Base-by-base conservation (phyloP, 2,113 vertebrate genomes). In the Tenebrosternarchus preto region DNA sequence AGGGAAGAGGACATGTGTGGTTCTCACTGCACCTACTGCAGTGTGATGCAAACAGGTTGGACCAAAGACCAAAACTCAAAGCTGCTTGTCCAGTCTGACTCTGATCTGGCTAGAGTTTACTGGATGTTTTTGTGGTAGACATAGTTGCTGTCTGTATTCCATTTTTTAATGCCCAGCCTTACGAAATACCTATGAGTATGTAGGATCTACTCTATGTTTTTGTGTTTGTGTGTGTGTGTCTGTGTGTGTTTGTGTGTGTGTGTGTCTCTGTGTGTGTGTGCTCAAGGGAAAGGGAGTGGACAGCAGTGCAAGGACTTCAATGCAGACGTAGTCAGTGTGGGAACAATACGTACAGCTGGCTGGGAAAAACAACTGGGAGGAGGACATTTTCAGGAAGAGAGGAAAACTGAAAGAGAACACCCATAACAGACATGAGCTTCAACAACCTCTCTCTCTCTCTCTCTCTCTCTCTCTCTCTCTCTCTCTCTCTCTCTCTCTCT, bases 401-500 rank as follows among this genome's bases (percentile, higher is more conserved):
- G 89, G 89, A 89, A 93, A 91, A 90, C 83, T 74, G 87, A 86
- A 84, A 57, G 87, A 91, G 87, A 91, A 91, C 91, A 90, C 89
- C 87, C 89, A 90, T 82, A 83, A 87, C 90, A 87, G 57, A 85
- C 71, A 77, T 31, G 59, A 78, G 79, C 84, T 85, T 83, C 76
- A 33, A 74, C 85, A 19, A 39, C 20, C 61, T 50, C 81, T 84
- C 84, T 76, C 68, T 69, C 27, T 53, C 55, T 72, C 59, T 78
- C 43, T 72, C 12, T 63, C 79, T 66, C 16, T 19, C 11, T 68
- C 25, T 33, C 27, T 56, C 33, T 39, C 11, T 75, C n/a, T 70
- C 68, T 60, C 63, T 31, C 27, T 66, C 39, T 25, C 69, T 70
- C 56, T 11, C 2, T 77, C 53, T 68, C 24, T 66, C 39, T 73